phyloP scores from a whole-genome alignment of 2,113 vertebrate genomes.

The Myotis brandtii region DNA sequence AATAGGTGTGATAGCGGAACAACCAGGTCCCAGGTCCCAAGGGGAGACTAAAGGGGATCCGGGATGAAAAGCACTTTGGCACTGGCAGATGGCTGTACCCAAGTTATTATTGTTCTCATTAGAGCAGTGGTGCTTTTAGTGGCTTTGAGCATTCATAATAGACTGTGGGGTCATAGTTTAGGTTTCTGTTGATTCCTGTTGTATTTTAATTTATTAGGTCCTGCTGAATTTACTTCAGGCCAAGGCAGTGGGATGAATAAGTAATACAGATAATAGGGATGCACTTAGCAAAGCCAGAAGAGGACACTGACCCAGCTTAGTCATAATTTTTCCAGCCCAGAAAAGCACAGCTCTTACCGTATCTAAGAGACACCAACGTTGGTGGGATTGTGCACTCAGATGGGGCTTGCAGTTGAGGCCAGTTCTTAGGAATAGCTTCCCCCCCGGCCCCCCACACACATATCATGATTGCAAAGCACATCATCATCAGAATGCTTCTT shows the following conservation, averaged over 20 bases:
- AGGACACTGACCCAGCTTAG: neutral
- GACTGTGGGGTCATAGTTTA: neutral
- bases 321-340: neutral
- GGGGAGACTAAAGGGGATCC: neutral
- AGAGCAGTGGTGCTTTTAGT: constrained; percentile 20
- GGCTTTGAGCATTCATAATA: constrained; percentile 36
- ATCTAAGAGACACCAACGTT: neutral
- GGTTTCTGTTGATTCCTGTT: constrained; percentile 50
- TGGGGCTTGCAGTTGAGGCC: neutral
- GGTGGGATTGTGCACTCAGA: neutral
- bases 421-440: neutral
- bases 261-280: constrained; percentile 24
- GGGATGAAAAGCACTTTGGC: neutral
- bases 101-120: neutral
- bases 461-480: neutral
- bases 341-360: neutral
- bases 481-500: neutral
- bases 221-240: constrained; percentile 16
- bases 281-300: constrained; percentile 39
- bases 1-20: neutral
- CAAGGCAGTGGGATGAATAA: neutral
- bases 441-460: too few relatives aligned
- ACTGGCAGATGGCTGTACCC: neutral
- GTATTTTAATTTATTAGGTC: constrained; percentile 46
- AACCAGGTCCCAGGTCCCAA: neutral